Base-by-base conservation (phyloP, 2,797 vertebrate species). In the Arctocebus calabarensis region DNA sequence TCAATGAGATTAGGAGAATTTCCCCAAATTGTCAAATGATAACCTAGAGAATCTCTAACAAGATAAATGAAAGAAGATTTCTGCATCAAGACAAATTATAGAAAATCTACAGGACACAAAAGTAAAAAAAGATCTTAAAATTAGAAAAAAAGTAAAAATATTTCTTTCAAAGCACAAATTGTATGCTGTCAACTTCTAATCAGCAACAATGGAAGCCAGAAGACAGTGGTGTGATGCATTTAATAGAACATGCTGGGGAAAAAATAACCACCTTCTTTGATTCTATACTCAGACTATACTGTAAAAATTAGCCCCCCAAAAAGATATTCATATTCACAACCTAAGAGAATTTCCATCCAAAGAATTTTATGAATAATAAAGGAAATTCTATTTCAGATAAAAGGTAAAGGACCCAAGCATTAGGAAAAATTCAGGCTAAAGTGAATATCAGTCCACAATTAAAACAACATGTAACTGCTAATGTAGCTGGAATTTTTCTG, bases 321-420 rank as follows among this genome's bases (percentile, higher is more conserved):
- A 88, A 17, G 27, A 45, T 13, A 55, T 43, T 87, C 43, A n/a
- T 52, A 93, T 55, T 25, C 73, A 66, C 32, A 78, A 32, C 64
- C 37, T 34, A 62, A 85, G 73, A 79, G 37, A 52, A 22, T 87
- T 71, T 83, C 45, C 19, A 75, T 29, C 34, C n/a, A 37, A 88
- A 45, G 22, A 66, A 57, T 37, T 81, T 64, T 75, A 52, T 52
- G 11, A 52, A 14, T 52, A n/a, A 37, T 66, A 93, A 66, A 82
- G 17, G 23, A 74, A 83, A 68, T 88, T 94, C n/a, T 81, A 62
- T 62, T 87, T 70, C 48, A 66, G 74, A n/a, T n/a, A 27, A 91
- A 62, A 75, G 43, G 13, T 64, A 82, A 91, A 88, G n/a, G 57
- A 57, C 74, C 29, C 57, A 64, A 74, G 66, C 13, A 34, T 45